phyloP scores from a whole-genome alignment of 2,888 invertebrate species.

The Heliconius ismenius region DNA sequence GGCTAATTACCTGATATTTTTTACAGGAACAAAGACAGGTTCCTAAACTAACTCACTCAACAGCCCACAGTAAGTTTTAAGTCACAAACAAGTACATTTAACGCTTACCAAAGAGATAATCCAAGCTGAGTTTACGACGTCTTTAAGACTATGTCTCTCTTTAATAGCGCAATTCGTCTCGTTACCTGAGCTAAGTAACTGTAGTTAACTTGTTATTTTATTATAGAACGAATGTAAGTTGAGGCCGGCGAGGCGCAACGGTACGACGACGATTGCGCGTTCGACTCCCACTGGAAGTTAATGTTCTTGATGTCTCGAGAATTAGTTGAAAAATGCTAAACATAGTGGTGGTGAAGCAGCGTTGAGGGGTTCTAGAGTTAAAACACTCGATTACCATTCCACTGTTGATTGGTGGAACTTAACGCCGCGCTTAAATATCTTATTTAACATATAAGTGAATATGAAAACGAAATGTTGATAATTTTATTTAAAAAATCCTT shows the following conservation, averaged over 20 bases:
- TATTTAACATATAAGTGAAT: too few species aligned
- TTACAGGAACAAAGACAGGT: not conserved
- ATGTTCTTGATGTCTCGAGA: not conserved
- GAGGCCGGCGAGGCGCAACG: not conserved
- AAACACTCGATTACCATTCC: not conserved
- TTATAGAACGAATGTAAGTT: constrained; percentile 31
- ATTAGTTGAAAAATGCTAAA: not conserved
- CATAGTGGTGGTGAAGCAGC: too few species aligned
- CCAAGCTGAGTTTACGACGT: constrained; percentile 57
- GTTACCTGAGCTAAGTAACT: constrained; percentile 51
- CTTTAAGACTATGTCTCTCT: constrained; percentile 59
- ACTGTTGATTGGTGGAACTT: too few species aligned
- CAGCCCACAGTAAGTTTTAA: not conserved
- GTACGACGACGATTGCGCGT: fast-evolving
- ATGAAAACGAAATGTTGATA: not conserved
- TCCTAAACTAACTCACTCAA: not conserved
- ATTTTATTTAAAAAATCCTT: not conserved
- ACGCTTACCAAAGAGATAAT: constrained; percentile 49
- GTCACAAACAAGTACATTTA: constrained; percentile 23
- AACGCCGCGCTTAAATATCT: too few species aligned
- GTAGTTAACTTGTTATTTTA: constrained; percentile 44
- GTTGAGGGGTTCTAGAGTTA: not conserved
- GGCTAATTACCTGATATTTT: too few species aligned
- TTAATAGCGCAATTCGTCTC: constrained; percentile 70
- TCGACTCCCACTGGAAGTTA: not conserved